These are phyloP conservation scores for Exocentrus adspersus DNA, from an alignment of 2,888 invertebrate genomes.

Conservation along the genomic window DNA sequence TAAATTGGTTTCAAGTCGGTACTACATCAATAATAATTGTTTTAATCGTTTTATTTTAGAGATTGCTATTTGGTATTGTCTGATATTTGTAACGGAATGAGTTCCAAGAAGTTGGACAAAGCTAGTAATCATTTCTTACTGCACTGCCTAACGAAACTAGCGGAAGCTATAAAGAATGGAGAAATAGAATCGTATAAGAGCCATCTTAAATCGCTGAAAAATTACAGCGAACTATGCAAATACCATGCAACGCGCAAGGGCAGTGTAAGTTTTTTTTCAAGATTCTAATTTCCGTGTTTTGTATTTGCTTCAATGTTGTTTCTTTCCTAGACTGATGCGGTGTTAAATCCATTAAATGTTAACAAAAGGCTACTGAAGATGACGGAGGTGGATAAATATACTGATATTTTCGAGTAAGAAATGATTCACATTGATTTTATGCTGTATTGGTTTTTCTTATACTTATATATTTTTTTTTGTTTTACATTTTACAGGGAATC, in stretches of 20 bases:
- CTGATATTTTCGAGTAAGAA: conserved; percentile 8
- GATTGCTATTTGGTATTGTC: conserved; percentile 43
- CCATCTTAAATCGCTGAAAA: conserved; percentile 31
- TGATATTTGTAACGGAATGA: conserved; percentile 40
- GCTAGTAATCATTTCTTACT: conserved; percentile 41
- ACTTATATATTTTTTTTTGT: neutral
- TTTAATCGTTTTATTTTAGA: conserved; percentile 34
- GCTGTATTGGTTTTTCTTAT: too few species aligned
- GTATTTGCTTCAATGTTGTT: too few species aligned
- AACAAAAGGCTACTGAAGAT: conserved; percentile 35
- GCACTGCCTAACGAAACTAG: conserved; percentile 41
- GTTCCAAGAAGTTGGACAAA: conserved; percentile 37
- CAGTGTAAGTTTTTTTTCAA: neutral
- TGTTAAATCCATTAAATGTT: conserved; percentile 39
- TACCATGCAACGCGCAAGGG: conserved; percentile 21
- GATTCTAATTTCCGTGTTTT: too few species aligned
- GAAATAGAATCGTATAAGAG: conserved; percentile 30
- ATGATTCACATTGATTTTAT: too few species aligned
- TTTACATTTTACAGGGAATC: neutral
- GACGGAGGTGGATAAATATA: conserved; percentile 16
- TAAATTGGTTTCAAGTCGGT: too few species aligned
- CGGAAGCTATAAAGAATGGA: conserved; percentile 34
- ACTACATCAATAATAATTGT: too few species aligned
- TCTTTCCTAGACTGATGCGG: conserved; percentile 20
- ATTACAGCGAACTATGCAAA: conserved; percentile 29